Conservation (phyloP, 2,888 invertebrate genomes). For the Erebia ligea region DNA sequence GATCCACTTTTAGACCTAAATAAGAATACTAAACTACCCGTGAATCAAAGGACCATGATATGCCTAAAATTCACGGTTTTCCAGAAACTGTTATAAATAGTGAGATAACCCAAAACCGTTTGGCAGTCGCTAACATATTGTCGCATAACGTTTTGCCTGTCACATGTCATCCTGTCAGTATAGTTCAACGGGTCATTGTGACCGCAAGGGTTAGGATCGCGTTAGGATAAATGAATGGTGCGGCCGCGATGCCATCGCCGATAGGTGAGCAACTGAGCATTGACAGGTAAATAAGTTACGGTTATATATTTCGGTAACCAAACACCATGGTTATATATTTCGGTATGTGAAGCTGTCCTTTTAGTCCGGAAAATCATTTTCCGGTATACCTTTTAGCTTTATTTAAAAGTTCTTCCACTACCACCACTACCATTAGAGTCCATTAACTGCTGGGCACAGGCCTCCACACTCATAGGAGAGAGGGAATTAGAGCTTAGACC, state of each 20-base stretch:
- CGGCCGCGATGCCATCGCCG: conserved; percentile 56
- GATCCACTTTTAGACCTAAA: too few relatives aligned
- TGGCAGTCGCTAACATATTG: conserved; percentile 31
- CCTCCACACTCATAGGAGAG: too few relatives aligned
- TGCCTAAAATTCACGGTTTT: background rate
- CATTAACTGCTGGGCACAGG: too few relatives aligned
- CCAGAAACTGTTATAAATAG: conserved; percentile 3
- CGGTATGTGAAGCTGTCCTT: background rate
- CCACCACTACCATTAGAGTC: too few relatives aligned
- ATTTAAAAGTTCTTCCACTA: background rate
- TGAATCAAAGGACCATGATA: background rate
- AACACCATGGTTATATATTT: conserved; percentile 30
- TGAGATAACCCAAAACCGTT: conserved; percentile 9
- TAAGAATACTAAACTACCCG: too few relatives aligned
- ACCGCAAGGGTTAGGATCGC: conserved; percentile 59
- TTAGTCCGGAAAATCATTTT: background rate
- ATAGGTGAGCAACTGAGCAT: conserved; percentile 59
- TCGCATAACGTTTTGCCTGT: conserved; percentile 23
- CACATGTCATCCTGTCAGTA: conserved; percentile 32
- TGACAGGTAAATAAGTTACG: conserved; percentile 60
- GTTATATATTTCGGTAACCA: conserved; percentile 22
- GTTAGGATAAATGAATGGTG: conserved; percentile 63
- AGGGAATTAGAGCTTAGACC: too few relatives aligned
- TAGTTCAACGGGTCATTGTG: conserved; percentile 64
- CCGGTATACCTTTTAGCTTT: background rate